phyloP scores from a whole-genome alignment of 35 echinoderm and acorn worm genomes.

The Anneissia japonica region DNA sequence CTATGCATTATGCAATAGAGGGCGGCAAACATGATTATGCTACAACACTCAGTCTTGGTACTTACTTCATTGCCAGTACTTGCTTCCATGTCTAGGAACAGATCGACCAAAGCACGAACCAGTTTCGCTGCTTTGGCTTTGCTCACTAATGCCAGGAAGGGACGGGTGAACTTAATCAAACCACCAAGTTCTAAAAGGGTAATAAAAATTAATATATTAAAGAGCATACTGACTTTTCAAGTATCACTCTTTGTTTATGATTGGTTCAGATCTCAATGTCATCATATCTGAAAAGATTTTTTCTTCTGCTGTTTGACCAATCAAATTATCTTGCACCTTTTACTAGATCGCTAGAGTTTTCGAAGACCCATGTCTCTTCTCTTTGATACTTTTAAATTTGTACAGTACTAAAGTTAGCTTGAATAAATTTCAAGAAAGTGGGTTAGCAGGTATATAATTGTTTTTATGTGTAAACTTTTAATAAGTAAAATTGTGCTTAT shows the following conservation, averaged over 20 bases:
- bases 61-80: slow-evolving; percentile 94
- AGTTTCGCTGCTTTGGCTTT: slow-evolving; percentile 98
- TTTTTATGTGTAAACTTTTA: too few relatives aligned
- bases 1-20: too few relatives aligned
- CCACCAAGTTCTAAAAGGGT: slow-evolving; percentile 72
- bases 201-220: slow-evolving; percentile 12
- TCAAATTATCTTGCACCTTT: not conserved
- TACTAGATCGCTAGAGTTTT: not conserved
- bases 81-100: slow-evolving; percentile 98
- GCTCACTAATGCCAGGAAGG: slow-evolving; percentile 81
- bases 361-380: not conserved
- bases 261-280: too few relatives aligned
- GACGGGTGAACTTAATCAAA: slow-evolving; percentile 82
- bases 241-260: not conserved
- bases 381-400: not conserved
- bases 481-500: too few relatives aligned
- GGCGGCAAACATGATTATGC: too few relatives aligned
- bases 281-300: not conserved
- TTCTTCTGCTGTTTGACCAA: not conserved
- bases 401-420: too few relatives aligned
- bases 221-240: not conserved
- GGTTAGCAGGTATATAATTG: too few relatives aligned
- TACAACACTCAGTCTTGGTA: not conserved
- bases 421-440: too few relatives aligned
- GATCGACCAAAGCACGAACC: slow-evolving; percentile 86